Evolutionary conservation across 2,113 vertebrate species (phyloP).

Genomic region (Plotosus lineatus): DNA sequence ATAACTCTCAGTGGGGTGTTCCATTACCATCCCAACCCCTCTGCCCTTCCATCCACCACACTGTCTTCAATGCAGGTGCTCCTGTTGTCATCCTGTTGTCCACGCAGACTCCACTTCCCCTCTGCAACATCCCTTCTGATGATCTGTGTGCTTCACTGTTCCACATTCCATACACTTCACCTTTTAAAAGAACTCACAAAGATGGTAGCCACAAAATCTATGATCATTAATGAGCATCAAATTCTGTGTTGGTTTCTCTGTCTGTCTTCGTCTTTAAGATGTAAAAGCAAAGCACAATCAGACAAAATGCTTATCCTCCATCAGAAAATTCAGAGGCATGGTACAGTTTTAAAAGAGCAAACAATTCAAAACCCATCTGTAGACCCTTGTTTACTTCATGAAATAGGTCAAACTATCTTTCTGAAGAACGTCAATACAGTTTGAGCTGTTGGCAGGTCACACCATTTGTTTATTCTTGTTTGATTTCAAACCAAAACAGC

Average conservation of each 20-base stretch:
- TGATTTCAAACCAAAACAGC: slow-evolving; percentile 22
- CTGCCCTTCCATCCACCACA: slow-evolving; percentile 36
- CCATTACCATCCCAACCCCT: slow-evolving; percentile 49
- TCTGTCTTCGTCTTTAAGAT: slow-evolving; percentile 37
- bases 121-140: slow-evolving; percentile 2
- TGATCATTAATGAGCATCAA: slow-evolving; percentile 56
- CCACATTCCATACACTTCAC: slow-evolving; percentile 5
- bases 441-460: slow-evolving; percentile 29
- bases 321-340: slow-evolving; percentile 47
- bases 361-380: slow-evolving; percentile 53
- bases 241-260: slow-evolving; percentile 52
- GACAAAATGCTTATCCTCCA: slow-evolving; percentile 45
- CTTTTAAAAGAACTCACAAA: slow-evolving; percentile 41
- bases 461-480: slow-evolving; percentile 24
- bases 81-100: slow-evolving; percentile 56
- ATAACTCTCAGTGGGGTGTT: slow-evolving; percentile 54
- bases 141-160: slow-evolving; percentile 14
- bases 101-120: slow-evolving; percentile 25
- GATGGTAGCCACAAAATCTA: slow-evolving; percentile 55
- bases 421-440: slow-evolving; percentile 43
- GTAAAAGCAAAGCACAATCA: slow-evolving; percentile 47
- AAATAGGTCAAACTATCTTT: slow-evolving; percentile 48
- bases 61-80: slow-evolving; percentile 40
- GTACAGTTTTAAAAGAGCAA: slow-evolving; percentile 44
- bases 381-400: slow-evolving; percentile 42